These are phyloP conservation scores for Fulica atra DNA, from an alignment of 2,113 vertebrate species.

Conservation along the genomic window DNA sequence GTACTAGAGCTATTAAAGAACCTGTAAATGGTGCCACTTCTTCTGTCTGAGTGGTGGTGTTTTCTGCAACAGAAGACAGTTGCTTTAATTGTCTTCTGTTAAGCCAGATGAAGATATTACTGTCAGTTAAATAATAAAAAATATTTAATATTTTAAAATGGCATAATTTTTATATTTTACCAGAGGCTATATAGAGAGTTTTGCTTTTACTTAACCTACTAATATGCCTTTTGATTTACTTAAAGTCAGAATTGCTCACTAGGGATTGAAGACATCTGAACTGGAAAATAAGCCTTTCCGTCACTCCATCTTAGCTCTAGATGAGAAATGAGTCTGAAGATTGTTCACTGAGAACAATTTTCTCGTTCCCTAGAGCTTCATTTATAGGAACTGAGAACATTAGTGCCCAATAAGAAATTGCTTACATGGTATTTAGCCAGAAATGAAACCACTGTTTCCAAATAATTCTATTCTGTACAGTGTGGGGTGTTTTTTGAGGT, in stretches of 20 bases:
- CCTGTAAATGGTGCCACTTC: neutral
- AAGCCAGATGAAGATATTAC: neutral
- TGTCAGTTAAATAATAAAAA: neutral
- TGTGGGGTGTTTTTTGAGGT: rapidly evolving
- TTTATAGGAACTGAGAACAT: neutral
- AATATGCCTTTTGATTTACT: slow-evolving; percentile 12
- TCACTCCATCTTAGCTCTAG: neutral
- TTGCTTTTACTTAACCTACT: slow-evolving; percentile 19
- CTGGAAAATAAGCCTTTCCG: slow-evolving; percentile 26
- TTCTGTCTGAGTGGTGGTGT: neutral
- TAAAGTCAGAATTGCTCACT: neutral
- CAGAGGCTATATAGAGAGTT: neutral
- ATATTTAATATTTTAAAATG: neutral
- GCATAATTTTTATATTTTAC: neutral
- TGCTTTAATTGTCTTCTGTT: neutral
- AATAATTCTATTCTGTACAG: neutral
- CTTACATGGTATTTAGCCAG: neutral
- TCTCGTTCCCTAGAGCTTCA: neutral
- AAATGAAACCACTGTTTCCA: neutral
- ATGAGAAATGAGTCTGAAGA: neutral
- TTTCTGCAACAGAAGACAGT: neutral
- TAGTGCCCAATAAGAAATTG: neutral
- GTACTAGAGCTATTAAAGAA: neutral
- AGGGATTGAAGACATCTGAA: slow-evolving; percentile 7
- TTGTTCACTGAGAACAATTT: neutral